These are phyloP conservation scores for Scatophagus argus DNA, from an alignment of 2,113 vertebrate genomes.

Conservation along the genomic window DNA sequence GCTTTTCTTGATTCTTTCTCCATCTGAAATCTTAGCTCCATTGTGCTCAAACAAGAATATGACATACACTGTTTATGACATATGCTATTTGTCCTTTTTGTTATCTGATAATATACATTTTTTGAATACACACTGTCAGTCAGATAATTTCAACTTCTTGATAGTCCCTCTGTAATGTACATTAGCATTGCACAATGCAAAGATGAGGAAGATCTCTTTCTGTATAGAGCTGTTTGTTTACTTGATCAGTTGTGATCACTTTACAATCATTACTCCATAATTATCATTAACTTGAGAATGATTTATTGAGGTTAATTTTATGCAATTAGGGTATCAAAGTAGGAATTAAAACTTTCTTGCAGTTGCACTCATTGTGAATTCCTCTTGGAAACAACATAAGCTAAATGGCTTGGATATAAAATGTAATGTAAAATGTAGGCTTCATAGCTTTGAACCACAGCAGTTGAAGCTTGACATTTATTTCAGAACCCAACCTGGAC, in stretches of 20 bases:
- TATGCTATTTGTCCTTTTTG: not conserved
- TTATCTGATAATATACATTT: not conserved
- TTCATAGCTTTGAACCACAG: conserved; percentile 13
- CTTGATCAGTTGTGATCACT: not conserved
- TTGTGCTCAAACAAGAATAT: too few relatives aligned
- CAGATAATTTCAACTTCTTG: not conserved
- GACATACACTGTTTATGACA: too few relatives aligned
- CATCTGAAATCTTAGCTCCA: too few relatives aligned
- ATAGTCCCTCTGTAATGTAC: not conserved
- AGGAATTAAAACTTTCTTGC: conserved; percentile 5
- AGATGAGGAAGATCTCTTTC: not conserved
- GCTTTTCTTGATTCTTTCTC: not conserved
- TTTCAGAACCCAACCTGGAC: conserved; percentile 14
- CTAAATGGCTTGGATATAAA: conserved; percentile 12
- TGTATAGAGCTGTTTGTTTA: not conserved
- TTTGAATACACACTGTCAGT: not conserved
- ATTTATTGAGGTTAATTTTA: conserved; percentile 28
- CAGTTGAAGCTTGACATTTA: conserved; percentile 20
- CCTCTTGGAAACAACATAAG: conserved; percentile 20
- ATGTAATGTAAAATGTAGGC: conserved; percentile 15
- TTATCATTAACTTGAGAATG: conserved; percentile 5
- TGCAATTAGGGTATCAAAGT: not conserved
- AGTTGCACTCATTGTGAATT: conserved; percentile 3
- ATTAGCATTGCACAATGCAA: not conserved
- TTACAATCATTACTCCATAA: not conserved